Percentiles rank a stretch among this genome's conserved stretches.
Conservation (phyloP, 2,113 vertebrate species). For the Tychaedon coryphoeus region DNA sequence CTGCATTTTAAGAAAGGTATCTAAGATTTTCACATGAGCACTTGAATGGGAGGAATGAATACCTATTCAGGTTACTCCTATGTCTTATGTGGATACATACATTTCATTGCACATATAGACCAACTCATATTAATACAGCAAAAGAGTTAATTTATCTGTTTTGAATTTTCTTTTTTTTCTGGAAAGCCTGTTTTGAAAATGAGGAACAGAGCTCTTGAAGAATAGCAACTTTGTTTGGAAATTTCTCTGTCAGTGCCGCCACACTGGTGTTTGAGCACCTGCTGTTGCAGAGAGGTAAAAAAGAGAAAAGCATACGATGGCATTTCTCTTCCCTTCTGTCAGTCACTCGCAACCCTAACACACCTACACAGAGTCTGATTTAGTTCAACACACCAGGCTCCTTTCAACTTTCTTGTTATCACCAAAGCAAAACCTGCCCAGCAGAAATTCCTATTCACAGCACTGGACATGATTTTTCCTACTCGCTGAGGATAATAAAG, state of each 20-base stretch:
- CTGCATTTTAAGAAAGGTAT: neutral
- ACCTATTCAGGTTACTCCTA: accelerated
- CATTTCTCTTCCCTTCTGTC: constrained; percentile 19
- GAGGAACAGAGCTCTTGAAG: neutral
- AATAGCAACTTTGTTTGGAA: neutral
- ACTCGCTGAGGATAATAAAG: neutral
- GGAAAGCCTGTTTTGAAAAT: neutral
- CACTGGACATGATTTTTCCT: neutral
- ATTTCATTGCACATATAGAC: neutral
- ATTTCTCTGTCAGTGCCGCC: neutral
- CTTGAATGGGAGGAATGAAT: neutral
- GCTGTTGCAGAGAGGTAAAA: neutral
- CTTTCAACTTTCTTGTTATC: neutral
- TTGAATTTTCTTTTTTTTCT: neutral
- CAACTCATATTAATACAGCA: neutral
- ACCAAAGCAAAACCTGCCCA: neutral
- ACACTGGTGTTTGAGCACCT: neutral
- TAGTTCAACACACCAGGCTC: neutral
- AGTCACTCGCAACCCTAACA: neutral
- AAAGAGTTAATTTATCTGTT: neutral
- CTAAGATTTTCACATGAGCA: neutral
- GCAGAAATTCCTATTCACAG: neutral
- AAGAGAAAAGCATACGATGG: neutral
- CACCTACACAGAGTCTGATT: neutral
- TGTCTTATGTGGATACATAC: neutral